Evolutionary conservation across 1,140 invertebrate species (phyloP).

Genomic region (Thaumatotibia leucotreta): DNA sequence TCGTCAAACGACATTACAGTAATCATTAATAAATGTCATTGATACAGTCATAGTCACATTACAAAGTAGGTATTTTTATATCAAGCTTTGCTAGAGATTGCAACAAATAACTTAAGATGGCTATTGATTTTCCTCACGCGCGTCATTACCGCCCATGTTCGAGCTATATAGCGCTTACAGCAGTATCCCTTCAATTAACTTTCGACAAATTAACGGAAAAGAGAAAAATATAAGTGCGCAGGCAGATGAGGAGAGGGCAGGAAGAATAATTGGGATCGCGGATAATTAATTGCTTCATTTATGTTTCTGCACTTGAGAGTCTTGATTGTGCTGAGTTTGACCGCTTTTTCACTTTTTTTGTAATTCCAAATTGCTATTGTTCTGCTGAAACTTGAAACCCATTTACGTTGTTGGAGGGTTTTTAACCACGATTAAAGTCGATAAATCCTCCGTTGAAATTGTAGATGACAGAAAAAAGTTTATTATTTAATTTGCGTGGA

Average conservation of each 20-base stretch:
- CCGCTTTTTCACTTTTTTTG: slow-evolving; percentile 57
- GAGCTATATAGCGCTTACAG: slow-evolving; percentile 25
- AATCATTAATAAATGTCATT: too few relatives aligned
- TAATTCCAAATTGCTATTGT: slow-evolving; percentile 64
- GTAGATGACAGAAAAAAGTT: slow-evolving; percentile 1
- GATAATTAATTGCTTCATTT: slow-evolving; percentile 76
- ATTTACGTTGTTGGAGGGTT: slow-evolving; percentile 39
- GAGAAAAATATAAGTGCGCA: slow-evolving; percentile 47
- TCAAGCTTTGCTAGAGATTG: background rate
- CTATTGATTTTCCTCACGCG: background rate
- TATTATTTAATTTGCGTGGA: background rate
- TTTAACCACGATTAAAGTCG: slow-evolving; percentile 17
- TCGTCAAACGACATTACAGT: too few relatives aligned
- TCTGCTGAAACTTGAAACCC: slow-evolving; percentile 46
- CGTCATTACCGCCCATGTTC: background rate
- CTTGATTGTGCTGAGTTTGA: slow-evolving; percentile 64
- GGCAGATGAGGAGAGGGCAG: slow-evolving; percentile 30
- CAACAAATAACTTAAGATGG: background rate
- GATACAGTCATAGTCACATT: too few relatives aligned
- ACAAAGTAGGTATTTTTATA: background rate
- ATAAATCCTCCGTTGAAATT: background rate
- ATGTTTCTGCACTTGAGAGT: slow-evolving; percentile 71
- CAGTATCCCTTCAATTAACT: slow-evolving; percentile 56
- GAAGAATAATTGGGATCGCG: slow-evolving; percentile 66
- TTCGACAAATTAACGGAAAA: slow-evolving; percentile 54